phyloP scores from a whole-genome alignment of 2,888 invertebrate species.

The Drosophila lacicola region DNA sequence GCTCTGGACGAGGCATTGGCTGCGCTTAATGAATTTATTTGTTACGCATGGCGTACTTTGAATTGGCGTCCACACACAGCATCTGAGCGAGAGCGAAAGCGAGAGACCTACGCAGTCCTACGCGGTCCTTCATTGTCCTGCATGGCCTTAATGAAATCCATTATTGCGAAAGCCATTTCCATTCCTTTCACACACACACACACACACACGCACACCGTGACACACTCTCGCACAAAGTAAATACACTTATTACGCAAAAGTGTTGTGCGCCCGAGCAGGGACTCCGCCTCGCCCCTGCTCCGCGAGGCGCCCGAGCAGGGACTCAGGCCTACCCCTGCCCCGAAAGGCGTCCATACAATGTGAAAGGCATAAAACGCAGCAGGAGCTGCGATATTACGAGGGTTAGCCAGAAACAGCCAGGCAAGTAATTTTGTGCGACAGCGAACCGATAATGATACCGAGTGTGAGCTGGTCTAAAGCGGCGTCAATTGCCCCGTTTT shows the following conservation, averaged over 20 bases:
- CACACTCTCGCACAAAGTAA: conserved; percentile 62
- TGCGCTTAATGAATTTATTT: conserved; percentile 82
- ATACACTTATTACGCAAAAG: conserved; percentile 81
- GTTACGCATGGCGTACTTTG: conserved; percentile 81
- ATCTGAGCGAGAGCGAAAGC: conserved; percentile 14
- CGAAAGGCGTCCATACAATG: conserved; percentile 14
- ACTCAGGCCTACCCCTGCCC: conserved; percentile 5
- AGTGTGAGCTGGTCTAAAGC: conserved; percentile 31
- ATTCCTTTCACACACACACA: conserved; percentile 57
- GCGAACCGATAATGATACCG: conserved; percentile 47
- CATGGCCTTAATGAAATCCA: conserved; percentile 79
- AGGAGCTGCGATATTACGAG: conserved; percentile 68
- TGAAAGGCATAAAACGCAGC: conserved; percentile 70
- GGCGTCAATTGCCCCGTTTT: conserved; percentile 51
- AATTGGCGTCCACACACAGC: conserved; percentile 71
- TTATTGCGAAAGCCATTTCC: conserved; percentile 79
- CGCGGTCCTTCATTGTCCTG: conserved; percentile 69
- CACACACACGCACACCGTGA: conserved; percentile 25
- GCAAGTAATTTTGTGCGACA: conserved; percentile 34
- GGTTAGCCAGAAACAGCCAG: conserved; percentile 24
- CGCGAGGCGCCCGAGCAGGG: background rate
- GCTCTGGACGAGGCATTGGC: conserved; percentile 74
- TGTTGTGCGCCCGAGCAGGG: conserved; percentile 62
- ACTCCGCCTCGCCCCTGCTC: conserved; percentile 5
- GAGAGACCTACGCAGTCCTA: background rate